Base-by-base conservation (phyloP, 2,113 vertebrate species). In the Leucopsar rothschildi region DNA sequence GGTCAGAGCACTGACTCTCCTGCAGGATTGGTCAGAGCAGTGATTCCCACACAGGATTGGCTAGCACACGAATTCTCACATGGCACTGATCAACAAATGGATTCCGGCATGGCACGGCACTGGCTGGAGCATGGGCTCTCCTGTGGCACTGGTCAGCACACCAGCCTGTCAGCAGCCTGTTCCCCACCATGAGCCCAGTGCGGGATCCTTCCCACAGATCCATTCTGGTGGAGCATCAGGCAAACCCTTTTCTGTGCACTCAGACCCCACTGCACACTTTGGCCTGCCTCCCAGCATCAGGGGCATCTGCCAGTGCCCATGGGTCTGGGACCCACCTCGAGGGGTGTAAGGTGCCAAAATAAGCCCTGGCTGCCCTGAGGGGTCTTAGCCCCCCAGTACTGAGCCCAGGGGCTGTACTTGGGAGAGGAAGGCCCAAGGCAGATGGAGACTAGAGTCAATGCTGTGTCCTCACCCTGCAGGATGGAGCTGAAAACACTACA, bases 41-140 rank as follows among this genome's bases (percentile, higher is more conserved):
- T 7, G 82, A 93, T 92, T 64, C 64, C 29, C 45, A 25, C 24
- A 10, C 5, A 11, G 60, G n/a, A 61, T 3, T 27, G 57, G 57
- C 16, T 28, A 9, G 49, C 4, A 1, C 49, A 64, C 0, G 1
- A 49, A 68, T 60, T n/a, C 33, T 18, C 31, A 3, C 3, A 8
- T 13, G 70, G 50, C 6, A 42, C 17, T 23, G 72, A 68, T 68
- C 72, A 77, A 60, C 53, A 77, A 18, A 60, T 15, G 72, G 72
- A 53, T 76, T 44, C 66, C 35, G 77, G n/a, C 11, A 3, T 0
- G 15, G 52, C 11, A 3, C 0, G 15, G 52, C 24, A 68, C 11
- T 53, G 53, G 29, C 12, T 53, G 61, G 20, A 52, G 37, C 16
- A 88, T 0, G 1, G 45, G 44, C 24, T 9, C 50, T 47, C 10